Evolutionary conservation across 2,113 vertebrate genomes (phyloP).

Genomic region (Actinemys pallida): DNA sequence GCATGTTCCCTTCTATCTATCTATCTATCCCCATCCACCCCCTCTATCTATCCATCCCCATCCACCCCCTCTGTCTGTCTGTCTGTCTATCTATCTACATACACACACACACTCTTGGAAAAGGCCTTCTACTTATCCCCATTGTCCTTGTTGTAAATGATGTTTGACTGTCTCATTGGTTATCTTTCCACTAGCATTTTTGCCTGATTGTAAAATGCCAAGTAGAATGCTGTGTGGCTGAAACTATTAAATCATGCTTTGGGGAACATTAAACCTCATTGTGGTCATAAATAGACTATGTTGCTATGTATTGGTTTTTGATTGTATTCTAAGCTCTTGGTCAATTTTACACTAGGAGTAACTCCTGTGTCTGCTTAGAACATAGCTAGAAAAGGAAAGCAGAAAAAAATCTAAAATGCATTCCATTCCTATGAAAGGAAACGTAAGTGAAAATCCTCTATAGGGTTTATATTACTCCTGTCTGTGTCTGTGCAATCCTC

Average conservation of each 20-base stretch:
- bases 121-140: neutral
- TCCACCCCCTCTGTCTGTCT: neutral
- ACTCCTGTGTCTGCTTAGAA: conserved; percentile 31
- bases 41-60: neutral
- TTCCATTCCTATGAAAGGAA: conserved; percentile 75
- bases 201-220: neutral
- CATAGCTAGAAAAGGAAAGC: conserved; percentile 35
- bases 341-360: neutral
- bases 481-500: neutral
- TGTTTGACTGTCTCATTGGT: rapidly evolving
- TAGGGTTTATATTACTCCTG: conserved; percentile 10
- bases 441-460: neutral
- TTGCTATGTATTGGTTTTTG: neutral
- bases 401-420: conserved; percentile 53
- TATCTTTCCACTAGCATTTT: neutral
- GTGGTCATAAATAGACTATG: neutral
- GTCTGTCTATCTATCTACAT: too few relatives aligned
- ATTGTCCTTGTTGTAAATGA: neutral
- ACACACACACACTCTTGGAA: too few relatives aligned
- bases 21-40: neutral
- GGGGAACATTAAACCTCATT: neutral
- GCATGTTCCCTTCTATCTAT: neutral
- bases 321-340: neutral
- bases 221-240: rapidly evolving
- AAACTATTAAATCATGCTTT: neutral